Conservation (phyloP, 2,797 vertebrate species). For the Tragopan temminckii region DNA sequence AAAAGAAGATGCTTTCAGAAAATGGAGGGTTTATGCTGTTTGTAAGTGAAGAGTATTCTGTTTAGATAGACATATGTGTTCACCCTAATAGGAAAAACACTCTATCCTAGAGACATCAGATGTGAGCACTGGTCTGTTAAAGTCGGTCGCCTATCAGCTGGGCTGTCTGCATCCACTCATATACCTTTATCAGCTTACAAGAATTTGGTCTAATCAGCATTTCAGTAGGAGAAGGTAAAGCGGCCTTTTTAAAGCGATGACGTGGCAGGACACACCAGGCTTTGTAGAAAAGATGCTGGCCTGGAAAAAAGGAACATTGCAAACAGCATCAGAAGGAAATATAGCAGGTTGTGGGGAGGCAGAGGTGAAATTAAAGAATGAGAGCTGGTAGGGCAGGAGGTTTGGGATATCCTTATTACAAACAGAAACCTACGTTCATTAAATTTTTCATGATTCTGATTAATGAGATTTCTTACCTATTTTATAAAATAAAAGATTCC, state of each 20-base stretch:
- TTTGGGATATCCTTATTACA: neutral
- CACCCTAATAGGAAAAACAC: neutral
- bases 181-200: neutral
- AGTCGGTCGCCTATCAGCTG: neutral
- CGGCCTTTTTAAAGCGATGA: neutral
- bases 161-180: neutral
- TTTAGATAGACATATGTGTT: neutral
- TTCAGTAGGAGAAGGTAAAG: neutral
- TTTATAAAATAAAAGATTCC: neutral
- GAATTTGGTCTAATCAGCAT: neutral
- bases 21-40: neutral
- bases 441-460: neutral
- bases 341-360: neutral
- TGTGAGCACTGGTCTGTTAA: neutral
- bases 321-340: neutral
- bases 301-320: neutral
- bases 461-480: neutral
- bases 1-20: neutral
- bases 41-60: neutral
- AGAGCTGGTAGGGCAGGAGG: neutral
- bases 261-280: neutral
- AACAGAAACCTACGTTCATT: neutral
- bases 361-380: neutral
- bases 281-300: neutral
- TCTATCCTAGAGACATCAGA: neutral